Percentiles rank a stretch among this genome's conserved stretches.
Evolutionary conservation across 2,797 vertebrate species (phyloP).

Genomic region (Carcharodon carcharias): DNA sequence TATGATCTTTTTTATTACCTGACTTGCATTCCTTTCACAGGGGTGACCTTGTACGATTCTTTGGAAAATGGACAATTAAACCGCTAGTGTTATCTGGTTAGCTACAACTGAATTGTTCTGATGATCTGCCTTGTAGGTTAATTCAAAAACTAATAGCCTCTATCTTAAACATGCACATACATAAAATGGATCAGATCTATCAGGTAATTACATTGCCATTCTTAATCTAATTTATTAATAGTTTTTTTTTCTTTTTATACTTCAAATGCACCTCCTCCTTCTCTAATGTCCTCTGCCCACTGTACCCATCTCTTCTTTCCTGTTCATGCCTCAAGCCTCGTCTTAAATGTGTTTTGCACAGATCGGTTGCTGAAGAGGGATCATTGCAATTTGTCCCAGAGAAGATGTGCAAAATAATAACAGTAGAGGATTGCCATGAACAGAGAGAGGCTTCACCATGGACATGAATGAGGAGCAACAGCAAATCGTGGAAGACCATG

Average conservation of each 20-base stretch:
- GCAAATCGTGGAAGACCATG: neutral
- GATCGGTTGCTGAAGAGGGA: no score
- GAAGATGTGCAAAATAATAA: neutral
- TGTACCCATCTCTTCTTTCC: neutral
- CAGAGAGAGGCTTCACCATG: neutral
- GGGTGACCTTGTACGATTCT: neutral
- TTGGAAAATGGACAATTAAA: neutral
- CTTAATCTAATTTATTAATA: no score
- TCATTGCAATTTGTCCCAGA: neutral
- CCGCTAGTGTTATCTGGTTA: neutral
- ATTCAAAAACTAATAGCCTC: neutral
- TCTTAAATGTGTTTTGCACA: neutral
- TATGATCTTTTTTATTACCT: neutral
- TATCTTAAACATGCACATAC: neutral
- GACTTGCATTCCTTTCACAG: neutral
- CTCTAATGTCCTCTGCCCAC: neutral
- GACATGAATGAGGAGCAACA: neutral
- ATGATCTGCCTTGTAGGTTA: neutral
- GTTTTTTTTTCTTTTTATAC: neutral
- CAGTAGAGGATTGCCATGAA: neutral
- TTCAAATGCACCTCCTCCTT: neutral
- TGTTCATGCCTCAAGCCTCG: neutral
- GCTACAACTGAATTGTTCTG: neutral
- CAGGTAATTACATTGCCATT: no score
- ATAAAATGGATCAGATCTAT: neutral